Percentiles rank a stretch among this genome's conserved stretches.
Evolutionary conservation across 2,113 vertebrate species (phyloP).

Genomic region (Athene cunicularia): DNA sequence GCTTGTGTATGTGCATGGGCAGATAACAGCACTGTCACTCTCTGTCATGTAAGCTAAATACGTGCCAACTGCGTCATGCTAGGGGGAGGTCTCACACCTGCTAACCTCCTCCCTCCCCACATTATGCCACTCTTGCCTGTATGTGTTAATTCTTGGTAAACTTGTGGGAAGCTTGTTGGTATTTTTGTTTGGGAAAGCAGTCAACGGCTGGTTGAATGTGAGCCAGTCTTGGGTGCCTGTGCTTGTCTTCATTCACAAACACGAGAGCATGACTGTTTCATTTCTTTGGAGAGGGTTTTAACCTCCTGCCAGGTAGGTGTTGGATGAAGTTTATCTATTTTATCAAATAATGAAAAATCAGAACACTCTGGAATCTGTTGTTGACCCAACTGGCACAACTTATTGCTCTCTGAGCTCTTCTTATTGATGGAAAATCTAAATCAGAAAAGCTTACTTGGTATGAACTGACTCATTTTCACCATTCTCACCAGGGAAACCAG

Average conservation of each 20-base stretch:
- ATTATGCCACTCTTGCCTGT: background rate
- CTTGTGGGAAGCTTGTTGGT: background rate
- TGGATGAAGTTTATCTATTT: slow-evolving; percentile 4
- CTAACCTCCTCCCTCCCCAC: too few relatives aligned
- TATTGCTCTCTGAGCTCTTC: background rate
- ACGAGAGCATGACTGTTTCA: background rate
- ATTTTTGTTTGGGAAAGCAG: background rate
- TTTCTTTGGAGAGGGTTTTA: background rate
- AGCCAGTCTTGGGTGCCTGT: background rate
- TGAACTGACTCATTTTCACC: background rate
- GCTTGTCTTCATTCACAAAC: background rate
- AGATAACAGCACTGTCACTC: background rate
- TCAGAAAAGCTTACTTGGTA: background rate
- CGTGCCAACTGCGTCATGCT: background rate
- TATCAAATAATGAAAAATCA: slow-evolving; percentile 29
- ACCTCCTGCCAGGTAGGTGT: background rate
- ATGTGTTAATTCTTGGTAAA: background rate
- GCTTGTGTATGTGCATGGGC: background rate
- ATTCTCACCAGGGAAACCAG: background rate
- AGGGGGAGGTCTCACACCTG: background rate
- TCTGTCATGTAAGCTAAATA: background rate
- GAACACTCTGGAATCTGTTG: background rate
- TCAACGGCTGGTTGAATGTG: background rate
- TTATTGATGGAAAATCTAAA: slow-evolving; percentile 4
- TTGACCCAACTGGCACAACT: background rate